Percentiles rank a stretch among this genome's conserved stretches.
phyloP scores from a whole-genome alignment of 2,888 invertebrate genomes.

The Alloscopus bannaensis region DNA sequence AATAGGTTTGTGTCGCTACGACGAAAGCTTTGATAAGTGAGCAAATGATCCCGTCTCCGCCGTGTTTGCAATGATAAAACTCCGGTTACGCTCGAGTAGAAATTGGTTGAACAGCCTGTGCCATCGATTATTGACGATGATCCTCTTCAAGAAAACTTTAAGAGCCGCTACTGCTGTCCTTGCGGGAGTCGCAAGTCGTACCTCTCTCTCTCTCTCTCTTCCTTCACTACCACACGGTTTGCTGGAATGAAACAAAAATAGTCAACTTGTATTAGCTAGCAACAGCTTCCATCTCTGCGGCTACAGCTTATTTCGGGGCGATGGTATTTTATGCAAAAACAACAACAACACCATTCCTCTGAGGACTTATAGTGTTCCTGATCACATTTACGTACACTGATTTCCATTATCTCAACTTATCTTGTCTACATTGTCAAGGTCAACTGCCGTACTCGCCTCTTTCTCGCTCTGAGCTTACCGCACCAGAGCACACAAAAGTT shows the following conservation, averaged over 20 bases:
- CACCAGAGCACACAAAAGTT: not conserved
- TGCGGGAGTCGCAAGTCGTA: conserved; percentile 49
- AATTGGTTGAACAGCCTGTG: too few relatives aligned
- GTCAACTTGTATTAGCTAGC: not conserved
- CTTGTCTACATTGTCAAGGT: conserved; percentile 1
- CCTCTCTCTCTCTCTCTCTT: conserved; percentile 1
- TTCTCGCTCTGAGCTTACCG: conserved; percentile 20
- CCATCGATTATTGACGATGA: too few relatives aligned
- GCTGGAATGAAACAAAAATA: conserved; percentile 15
- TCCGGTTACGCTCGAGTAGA: too few relatives aligned
- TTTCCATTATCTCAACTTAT: not conserved
- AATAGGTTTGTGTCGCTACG: not conserved
- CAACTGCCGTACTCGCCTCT: conserved; percentile 3
- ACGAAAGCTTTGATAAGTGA: not conserved
- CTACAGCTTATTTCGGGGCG: too few relatives aligned
- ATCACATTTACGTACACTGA: not conserved
- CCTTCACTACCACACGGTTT: not conserved
- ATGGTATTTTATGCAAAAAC: not conserved
- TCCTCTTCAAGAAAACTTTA: too few relatives aligned
- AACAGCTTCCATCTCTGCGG: too few relatives aligned
- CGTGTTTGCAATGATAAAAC: conserved; percentile 8
- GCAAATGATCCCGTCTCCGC: not conserved
- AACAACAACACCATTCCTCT: not conserved
- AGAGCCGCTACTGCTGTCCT: conserved; percentile 15
- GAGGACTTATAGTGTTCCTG: not conserved